Conservation (phyloP, 1,140 invertebrate species). For the Steinernema khuongi region DNA sequence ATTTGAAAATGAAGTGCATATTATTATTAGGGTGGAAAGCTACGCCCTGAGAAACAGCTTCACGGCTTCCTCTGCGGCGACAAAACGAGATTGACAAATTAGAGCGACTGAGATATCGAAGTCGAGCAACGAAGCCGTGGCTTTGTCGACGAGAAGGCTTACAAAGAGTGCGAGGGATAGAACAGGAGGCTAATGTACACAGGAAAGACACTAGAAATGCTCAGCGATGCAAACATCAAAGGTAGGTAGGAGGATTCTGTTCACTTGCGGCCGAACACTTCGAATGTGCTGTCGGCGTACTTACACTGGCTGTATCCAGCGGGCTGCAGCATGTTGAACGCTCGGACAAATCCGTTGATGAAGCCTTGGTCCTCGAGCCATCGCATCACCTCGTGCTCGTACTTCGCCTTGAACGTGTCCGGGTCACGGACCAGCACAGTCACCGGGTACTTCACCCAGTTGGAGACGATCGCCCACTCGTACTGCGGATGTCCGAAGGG, state of each 20-base stretch:
- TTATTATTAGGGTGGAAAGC: background rate
- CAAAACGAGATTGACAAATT: constrained; percentile 2
- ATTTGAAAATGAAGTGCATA: background rate
- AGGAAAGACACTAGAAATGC: constrained; percentile 21
- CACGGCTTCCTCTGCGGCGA: background rate
- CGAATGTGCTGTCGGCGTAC: constrained; percentile 58
- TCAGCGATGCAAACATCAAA: constrained; percentile 17
- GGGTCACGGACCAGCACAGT: constrained; percentile 57
- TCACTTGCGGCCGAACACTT: constrained; percentile 52
- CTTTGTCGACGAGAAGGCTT: constrained; percentile 5
- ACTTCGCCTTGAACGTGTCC: constrained; percentile 57
- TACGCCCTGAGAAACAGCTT: background rate
- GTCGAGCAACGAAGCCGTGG: constrained; percentile 18
- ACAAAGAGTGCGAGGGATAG: constrained; percentile 15
- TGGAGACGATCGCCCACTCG: constrained; percentile 57
- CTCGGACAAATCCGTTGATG: constrained; percentile 57
- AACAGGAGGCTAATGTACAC: constrained; percentile 21
- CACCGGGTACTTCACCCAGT: constrained; percentile 54
- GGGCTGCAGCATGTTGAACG: constrained; percentile 57
- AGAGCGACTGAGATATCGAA: background rate
- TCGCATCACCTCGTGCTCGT: constrained; percentile 52
- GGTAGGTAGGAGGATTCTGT: constrained; percentile 20
- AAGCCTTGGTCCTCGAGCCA: constrained; percentile 59
- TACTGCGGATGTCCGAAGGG: constrained; percentile 58
- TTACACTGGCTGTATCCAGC: constrained; percentile 52